phyloP scores from a whole-genome alignment of 2,113 vertebrate species.

The Cyprinodon tularosa region DNA sequence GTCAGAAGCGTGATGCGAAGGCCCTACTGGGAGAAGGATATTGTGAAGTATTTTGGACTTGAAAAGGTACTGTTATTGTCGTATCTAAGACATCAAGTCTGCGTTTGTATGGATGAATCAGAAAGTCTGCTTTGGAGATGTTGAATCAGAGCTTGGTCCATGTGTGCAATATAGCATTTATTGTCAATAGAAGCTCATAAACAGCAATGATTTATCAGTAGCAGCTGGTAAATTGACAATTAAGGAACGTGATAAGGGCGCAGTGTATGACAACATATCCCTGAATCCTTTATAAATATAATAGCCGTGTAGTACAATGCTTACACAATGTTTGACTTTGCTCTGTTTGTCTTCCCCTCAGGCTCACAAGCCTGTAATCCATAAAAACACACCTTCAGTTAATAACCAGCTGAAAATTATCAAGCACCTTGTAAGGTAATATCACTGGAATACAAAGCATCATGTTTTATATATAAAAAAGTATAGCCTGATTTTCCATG shows the following conservation, averaged over 20 bases:
- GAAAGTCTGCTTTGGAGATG: too few relatives aligned
- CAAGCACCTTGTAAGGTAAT: constrained; percentile 95
- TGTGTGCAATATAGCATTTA: not conserved
- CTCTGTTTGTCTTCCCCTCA: constrained; percentile 49
- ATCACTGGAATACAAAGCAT: not conserved
- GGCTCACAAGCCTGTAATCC: constrained; percentile 85
- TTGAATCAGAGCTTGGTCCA: not conserved
- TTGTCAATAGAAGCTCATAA: not conserved
- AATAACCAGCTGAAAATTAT: constrained; percentile 89
- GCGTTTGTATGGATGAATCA: too few relatives aligned
- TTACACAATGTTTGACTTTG: not conserved
- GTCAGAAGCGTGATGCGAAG: constrained; percentile 84
- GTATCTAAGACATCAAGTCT: not conserved
- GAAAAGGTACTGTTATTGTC: constrained; percentile 79
- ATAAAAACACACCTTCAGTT: constrained; percentile 94
- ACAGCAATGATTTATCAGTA: not conserved
- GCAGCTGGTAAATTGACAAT: not conserved
- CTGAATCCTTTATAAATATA: not conserved
- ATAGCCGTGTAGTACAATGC: not conserved
- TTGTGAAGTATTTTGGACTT: constrained; percentile 85
- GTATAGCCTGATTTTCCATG: too few relatives aligned
- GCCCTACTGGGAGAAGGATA: constrained; percentile 95
- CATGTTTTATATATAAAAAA: not conserved
- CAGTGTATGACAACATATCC: not conserved
- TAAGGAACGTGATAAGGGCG: not conserved